Evolutionary conservation across 2,113 vertebrate genomes (phyloP), one percentile per base, ranked within the genome.

Genomic region (Ursus arctos): DNA sequence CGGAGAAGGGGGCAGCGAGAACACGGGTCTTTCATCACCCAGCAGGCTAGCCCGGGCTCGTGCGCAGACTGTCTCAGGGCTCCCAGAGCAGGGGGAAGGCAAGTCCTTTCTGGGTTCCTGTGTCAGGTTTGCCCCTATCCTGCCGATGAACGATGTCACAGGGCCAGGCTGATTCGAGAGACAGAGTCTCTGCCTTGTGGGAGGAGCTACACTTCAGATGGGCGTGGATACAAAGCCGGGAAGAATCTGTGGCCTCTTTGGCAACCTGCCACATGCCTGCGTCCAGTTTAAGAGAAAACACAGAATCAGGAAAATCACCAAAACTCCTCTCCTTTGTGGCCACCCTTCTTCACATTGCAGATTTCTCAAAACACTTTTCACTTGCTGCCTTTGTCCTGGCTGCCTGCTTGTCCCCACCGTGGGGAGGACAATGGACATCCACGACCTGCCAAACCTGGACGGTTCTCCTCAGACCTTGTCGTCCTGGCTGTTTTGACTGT

Each of bases 401-500:
- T 36, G 6, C 28, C 63, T 8, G 2, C 28, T 74, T 40, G 51
- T 3, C 19, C 53, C 24, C 21, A 9, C 65, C 13, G 2, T 15
- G 2, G n/a, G 6, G 85, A 86, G 55, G 55, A 4, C 19, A 1
- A 31, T 15, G 21, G 36, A 31, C 26, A 47, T 18, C 63, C 0
- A 1, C 40, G 11, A 4, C 1, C 10, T 31, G 22, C 47, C 57
- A n/a, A 3, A 7, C 51, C 85, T 3, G 0, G 57, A 53, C 0
- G 0, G 12, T 31, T 1, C 22, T 7, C 26, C 33, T 31, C 13
- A 0, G 28, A 47, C 36, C 49, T 67, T 33, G 31, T 7, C 51
- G 4, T 7, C 43, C 59, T 4, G 11, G 14, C 14, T 59, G 4
- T 61, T 51, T 6, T 0, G 1, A 40, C 69, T 57, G 16, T 21